Evolutionary conservation across 1,140 invertebrate genomes (phyloP), one percentile per base, ranked within the genome.

Genomic region (Macrocentrus cingulum): DNA sequence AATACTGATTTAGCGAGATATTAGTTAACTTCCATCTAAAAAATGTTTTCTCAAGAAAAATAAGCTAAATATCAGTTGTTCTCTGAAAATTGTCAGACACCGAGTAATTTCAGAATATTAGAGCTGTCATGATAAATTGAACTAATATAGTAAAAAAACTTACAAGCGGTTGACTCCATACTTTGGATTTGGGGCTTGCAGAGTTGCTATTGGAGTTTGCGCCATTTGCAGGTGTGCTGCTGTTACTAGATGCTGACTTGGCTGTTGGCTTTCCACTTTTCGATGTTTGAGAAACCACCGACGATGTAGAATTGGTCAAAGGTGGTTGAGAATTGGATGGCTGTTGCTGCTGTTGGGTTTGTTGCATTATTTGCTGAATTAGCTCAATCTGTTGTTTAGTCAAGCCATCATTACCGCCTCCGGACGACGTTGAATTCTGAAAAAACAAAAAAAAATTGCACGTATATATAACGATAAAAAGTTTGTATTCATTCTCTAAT

Each of bases 311-410:
- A 52, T 41, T 63, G n/a, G 57, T 59, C 41, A 50, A n/a, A 50
- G 62, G 59, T 22, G 61, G 60, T 11, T 63, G 71, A 58, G 49
- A 36, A 39, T 66, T 54, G 58, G 68, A n/a, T 65, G 65, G 68
- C 2, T 74, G 65, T 60, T 74, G 74, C 51, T 70, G 76, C 51
- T 69, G 84, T 66, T 83, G 86, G 11, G 87, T 88, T 69, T 88
- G 88, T 65, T 87, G 87, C 86, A 90, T 89, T 60, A 89, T 89
- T 72, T 89, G 87, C 72, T 89, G 87, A 64, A 90, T 90, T 64
- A 87, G 82, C 76, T 89, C 89, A 65, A 88, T 80, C 73, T 87
- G 88, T 66, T 89, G 87, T 64, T 87, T 86, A 8, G 87, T 87
- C 44, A 88, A 74, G 23, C 85, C 86, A 66, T 88, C 87, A 70